Percentiles rank a stretch among this genome's conserved stretches.
phyloP scores from a whole-genome alignment of 2,888 invertebrate species.

The Hyposoter didymator region DNA sequence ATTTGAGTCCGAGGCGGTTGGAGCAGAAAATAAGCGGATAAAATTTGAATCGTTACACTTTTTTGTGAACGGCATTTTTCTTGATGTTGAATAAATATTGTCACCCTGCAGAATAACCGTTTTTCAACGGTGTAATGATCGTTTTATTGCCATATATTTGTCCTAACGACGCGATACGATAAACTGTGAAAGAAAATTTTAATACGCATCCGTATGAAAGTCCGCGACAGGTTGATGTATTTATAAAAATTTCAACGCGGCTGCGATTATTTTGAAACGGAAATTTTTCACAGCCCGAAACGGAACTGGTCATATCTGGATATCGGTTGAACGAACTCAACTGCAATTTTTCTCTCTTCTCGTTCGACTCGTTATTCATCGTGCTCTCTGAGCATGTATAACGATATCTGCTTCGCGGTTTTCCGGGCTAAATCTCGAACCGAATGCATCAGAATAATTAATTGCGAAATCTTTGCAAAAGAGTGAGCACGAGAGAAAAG shows the following conservation, averaged over 20 bases:
- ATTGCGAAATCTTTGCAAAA: constrained; percentile 76
- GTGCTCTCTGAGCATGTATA: constrained; percentile 27
- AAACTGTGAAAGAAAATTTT: not conserved
- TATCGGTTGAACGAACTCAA: constrained; percentile 72
- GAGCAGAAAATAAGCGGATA: not conserved
- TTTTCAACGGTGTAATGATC: not conserved
- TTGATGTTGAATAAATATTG: not conserved
- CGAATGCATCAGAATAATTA: constrained; percentile 80
- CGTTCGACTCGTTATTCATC: constrained; percentile 59
- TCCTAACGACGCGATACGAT: not conserved
- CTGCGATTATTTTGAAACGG: not conserved
- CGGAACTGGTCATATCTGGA: constrained; percentile 70
- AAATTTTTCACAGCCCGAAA: not conserved
- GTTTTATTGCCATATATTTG: not conserved
- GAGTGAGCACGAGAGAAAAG: constrained; percentile 13
- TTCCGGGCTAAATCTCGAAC: constrained; percentile 71
- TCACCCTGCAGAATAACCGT: not conserved
- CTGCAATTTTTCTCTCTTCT: constrained; percentile 57
- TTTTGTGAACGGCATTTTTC: not conserved
- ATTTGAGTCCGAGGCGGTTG: not conserved
- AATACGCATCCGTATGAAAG: not conserved
- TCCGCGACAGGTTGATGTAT: not conserved
- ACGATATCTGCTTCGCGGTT: constrained; percentile 27
- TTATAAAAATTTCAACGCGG: not conserved
- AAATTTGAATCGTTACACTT: not conserved